A percentile compares a stretch with the other conserved stretches of the same genome.
Evolutionary conservation across 2,888 invertebrate genomes (phyloP).

Genomic region (Eristalis pertinax): DNA sequence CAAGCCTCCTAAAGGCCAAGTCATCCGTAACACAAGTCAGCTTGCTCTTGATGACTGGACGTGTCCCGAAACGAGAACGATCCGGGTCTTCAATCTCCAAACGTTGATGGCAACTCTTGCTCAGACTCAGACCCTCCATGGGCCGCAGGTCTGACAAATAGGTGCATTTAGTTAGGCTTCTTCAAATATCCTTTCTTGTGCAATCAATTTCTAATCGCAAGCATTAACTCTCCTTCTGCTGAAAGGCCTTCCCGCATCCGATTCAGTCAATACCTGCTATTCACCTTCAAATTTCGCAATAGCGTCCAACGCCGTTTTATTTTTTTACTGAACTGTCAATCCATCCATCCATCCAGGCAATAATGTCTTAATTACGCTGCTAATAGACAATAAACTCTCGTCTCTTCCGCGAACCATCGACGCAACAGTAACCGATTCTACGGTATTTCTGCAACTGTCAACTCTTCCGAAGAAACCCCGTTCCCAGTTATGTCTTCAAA

Average conservation of each 20-base stretch:
- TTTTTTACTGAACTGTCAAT: neutral
- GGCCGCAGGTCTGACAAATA: no score
- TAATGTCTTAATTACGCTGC: neutral
- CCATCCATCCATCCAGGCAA: neutral
- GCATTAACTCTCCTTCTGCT: neutral
- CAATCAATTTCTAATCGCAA: neutral
- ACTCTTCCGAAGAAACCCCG: neutral
- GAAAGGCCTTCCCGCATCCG: neutral
- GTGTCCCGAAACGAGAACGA: no score
- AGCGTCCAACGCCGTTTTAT: neutral
- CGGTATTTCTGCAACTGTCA: neutral
- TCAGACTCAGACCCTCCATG: no score
- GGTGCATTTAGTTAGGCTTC: no score
- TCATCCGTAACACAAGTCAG: no score
- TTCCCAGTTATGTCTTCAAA: neutral
- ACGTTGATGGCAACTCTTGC: no score
- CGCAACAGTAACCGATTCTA: neutral
- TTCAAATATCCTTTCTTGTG: neutral
- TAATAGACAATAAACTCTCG: neutral
- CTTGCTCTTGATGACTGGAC: no score
- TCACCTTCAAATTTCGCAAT: neutral
- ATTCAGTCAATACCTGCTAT: neutral
- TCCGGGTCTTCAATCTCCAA: no score
- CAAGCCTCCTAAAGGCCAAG: no score
- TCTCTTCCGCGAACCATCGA: neutral